Base-by-base conservation (phyloP, 2,113 vertebrate genomes). In the Nycticryphes semicollaris region DNA sequence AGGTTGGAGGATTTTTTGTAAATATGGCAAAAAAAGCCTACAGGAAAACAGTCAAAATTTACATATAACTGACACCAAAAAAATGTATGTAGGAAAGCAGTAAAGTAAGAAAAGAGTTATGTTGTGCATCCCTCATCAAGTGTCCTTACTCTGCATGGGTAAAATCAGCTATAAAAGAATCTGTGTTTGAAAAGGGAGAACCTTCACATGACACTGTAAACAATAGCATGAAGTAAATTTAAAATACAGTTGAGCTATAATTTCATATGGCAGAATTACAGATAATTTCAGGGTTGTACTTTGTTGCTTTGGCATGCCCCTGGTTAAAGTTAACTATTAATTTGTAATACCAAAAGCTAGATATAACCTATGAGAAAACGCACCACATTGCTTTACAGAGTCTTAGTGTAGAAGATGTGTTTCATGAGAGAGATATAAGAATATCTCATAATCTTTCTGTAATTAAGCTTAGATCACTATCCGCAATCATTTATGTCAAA, bases 151-250 rank as follows among this genome's bases (percentile, higher is more conserved):
- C 91, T 73, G 22, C 28, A 19, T 45, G 30, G 30, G 82, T 63
- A 85, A 84, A 84, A 69, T 76, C 62, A 84, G 5, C 59, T 92
- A 81, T 80, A 37, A 74, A 79, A 95, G 15, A n/a, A 77, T 60
- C 48, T 81, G 37, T 59, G 63, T 70, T 93, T 93, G 93, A 93
- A 84, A 92, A 94, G 91, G 63, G 87, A 90, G 70, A 93, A 93
- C 47, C 39, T 83, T 74, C 68, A 41, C 67, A 23, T 63, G 86
- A 84, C 30, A 67, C 15, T 54, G 45, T 92, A 92, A 89, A 94
- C 76, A 92, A 86, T 27, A 80, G 28, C 64, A 84, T 22, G 48
- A 86, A 94, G 41, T 56, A 93, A 84, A 70, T 92, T 83, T 90
- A 73, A 87, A 84, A 60, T 7, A 47, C 22, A 31, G 47, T 48